Evolutionary conservation across 2,113 vertebrate genomes (phyloP).

Genomic region (Xenopus laevis): DNA sequence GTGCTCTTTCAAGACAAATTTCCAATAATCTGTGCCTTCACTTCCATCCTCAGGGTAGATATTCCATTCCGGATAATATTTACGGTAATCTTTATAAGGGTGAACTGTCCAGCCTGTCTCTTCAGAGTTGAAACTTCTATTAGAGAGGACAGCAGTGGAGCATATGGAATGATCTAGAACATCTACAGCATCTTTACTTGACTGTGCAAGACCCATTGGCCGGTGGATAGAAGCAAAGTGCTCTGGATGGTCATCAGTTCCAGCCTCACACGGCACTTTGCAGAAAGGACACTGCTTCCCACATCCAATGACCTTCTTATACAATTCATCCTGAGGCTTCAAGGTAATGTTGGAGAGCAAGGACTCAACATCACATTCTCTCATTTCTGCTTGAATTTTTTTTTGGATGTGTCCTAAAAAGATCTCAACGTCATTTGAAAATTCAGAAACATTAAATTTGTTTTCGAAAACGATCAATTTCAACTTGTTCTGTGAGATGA

Average conservation of each 20-base stretch:
- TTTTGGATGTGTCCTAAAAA: neutral
- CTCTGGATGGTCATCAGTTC: constrained; percentile 38
- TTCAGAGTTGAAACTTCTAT: neutral
- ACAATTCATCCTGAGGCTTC: constrained; percentile 33
- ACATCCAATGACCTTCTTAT: constrained; percentile 58
- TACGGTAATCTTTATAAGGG: constrained; percentile 47
- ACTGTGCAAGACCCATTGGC: neutral
- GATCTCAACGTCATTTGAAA: constrained; percentile 3
- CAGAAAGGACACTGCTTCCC: constrained; percentile 66
- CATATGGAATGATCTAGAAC: neutral
- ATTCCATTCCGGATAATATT: constrained; percentile 55
- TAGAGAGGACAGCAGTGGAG: neutral
- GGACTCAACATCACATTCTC: neutral
- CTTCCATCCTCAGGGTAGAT: constrained; percentile 59
- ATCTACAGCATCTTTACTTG: neutral
- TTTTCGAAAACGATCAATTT: constrained; percentile 25
- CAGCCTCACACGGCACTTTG: constrained; percentile 59
- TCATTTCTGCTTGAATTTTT: constrained; percentile 11
- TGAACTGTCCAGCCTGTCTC: neutral
- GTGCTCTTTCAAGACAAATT: constrained; percentile 55
- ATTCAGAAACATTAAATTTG: neutral
- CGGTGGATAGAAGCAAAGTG: constrained; percentile 36
- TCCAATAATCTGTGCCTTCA: constrained; percentile 47
- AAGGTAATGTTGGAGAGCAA: constrained; percentile 15
- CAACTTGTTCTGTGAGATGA: constrained; percentile 16